Conservation (phyloP, 2,888 invertebrate species). For the Pecten maximus region DNA sequence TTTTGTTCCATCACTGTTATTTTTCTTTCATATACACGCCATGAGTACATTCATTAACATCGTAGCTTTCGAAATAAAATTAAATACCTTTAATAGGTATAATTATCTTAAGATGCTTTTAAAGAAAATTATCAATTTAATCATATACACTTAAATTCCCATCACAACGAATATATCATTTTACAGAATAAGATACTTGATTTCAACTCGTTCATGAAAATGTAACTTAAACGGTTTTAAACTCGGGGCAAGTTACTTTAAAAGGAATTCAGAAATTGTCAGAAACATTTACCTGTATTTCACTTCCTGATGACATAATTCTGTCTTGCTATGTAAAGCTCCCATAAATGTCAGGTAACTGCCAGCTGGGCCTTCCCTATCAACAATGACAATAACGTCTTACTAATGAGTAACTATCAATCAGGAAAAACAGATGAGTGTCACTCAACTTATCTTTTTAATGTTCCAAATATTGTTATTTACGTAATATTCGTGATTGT, state of each 20-base stretch:
- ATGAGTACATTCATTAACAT: too few species aligned
- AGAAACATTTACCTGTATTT: background rate
- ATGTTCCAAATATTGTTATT: background rate
- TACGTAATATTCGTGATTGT: background rate
- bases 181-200: too few species aligned
- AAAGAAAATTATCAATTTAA: too few species aligned
- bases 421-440: background rate
- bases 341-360: background rate
- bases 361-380: background rate
- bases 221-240: background rate
- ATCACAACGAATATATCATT: too few species aligned
- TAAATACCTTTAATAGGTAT: too few species aligned
- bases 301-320: slow-evolving; percentile 24
- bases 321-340: background rate
- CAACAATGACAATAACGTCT: background rate
- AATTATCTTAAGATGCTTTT: too few species aligned
- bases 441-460: background rate
- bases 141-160: too few species aligned
- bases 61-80: too few species aligned
- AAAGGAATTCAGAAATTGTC: background rate
- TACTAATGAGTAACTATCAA: background rate
- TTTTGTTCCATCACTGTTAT: too few species aligned
- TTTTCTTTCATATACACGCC: too few species aligned
- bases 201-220: too few species aligned
- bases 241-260: background rate